Percentiles rank a stretch among this genome's conserved stretches.
Evolutionary conservation across 2,888 invertebrate genomes (phyloP).

Genomic region (Caenorhabditis sp.): DNA sequence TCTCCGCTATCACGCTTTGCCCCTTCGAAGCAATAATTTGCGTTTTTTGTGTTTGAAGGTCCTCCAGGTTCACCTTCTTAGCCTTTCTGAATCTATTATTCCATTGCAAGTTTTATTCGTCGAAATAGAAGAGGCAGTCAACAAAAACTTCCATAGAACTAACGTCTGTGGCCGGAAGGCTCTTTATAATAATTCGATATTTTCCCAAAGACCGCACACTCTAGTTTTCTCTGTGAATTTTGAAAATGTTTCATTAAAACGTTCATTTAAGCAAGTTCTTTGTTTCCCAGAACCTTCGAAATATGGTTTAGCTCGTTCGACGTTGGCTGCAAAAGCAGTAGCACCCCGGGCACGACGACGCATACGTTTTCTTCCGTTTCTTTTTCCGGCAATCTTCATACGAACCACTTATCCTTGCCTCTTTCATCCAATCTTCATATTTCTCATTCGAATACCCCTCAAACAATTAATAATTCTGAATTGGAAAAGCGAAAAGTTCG

Average conservation of each 20-base stretch:
- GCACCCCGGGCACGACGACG: constrained; percentile 29
- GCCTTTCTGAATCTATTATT: too few species aligned
- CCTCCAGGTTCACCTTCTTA: too few species aligned
- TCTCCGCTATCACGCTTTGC: neutral
- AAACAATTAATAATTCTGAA: neutral
- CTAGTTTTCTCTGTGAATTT: too few species aligned
- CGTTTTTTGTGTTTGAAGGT: too few species aligned
- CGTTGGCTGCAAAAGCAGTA: constrained; percentile 15
- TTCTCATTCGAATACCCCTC: constrained; percentile 19
- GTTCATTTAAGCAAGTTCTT: too few species aligned
- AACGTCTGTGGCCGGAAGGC: constrained; percentile 9
- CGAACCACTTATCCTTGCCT: constrained; percentile 58
- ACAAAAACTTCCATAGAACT: constrained; percentile 36
- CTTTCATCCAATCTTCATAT: constrained; percentile 40
- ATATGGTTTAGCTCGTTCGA: constrained; percentile 20
- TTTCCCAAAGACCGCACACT: too few species aligned
- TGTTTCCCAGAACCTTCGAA: neutral
- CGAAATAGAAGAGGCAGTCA: constrained; percentile 11
- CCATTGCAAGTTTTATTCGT: constrained; percentile 12
- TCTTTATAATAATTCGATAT: neutral
- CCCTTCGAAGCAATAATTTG: neutral
- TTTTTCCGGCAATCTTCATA: constrained; percentile 62
- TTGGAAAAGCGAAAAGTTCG: neutral
- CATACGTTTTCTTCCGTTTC: constrained; percentile 59
- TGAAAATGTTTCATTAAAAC: too few species aligned